Percentiles rank a stretch among this genome's conserved stretches.
Evolutionary conservation across 2,888 invertebrate species (phyloP).

Genomic region (Andrena fulva): DNA sequence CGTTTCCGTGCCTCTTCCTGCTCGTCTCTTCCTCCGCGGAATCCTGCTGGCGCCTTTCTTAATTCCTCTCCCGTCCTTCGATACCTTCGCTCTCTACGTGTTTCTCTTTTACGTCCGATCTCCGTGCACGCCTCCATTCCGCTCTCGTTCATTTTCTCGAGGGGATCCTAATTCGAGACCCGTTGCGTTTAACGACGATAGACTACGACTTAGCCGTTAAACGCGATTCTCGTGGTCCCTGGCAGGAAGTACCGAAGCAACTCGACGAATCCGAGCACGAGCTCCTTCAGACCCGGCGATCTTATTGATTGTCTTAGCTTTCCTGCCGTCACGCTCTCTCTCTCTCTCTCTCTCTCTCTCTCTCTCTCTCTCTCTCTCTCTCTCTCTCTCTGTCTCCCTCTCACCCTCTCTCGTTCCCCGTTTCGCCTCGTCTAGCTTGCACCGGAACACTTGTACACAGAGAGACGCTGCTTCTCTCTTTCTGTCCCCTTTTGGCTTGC

Average conservation of each 20-base stretch:
- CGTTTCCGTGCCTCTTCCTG: background rate
- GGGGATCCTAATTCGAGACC: conserved; percentile 54
- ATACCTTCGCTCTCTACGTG: background rate
- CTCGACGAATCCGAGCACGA: conserved; percentile 72
- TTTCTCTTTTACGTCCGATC: background rate
- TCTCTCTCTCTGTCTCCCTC: background rate
- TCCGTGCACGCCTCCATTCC: conserved; percentile 23
- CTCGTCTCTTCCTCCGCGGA: conserved; percentile 15
- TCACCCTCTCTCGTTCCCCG: conserved; percentile 14
- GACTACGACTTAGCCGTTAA: conserved; percentile 62
- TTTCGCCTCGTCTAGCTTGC: conserved; percentile 38
- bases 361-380: conserved; percentile 6
- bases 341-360: conserved; percentile 26
- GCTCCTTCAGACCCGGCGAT: conserved; percentile 74
- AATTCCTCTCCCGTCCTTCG: conserved; percentile 29
- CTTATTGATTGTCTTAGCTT: conserved; percentile 80
- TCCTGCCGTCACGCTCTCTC: conserved; percentile 64
- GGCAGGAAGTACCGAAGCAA: conserved; percentile 65
- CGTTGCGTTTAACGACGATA: conserved; percentile 62
- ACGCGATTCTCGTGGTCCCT: conserved; percentile 50
- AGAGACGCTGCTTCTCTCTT: conserved; percentile 30
- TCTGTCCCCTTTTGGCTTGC: conserved; percentile 37
- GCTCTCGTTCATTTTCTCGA: conserved; percentile 33
- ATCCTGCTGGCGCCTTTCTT: conserved; percentile 38
- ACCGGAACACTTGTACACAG: conserved; percentile 39